These are phyloP conservation scores for Stigmatopora nigra DNA, from an alignment of 2,113 vertebrate species.

Conservation along the genomic window DNA sequence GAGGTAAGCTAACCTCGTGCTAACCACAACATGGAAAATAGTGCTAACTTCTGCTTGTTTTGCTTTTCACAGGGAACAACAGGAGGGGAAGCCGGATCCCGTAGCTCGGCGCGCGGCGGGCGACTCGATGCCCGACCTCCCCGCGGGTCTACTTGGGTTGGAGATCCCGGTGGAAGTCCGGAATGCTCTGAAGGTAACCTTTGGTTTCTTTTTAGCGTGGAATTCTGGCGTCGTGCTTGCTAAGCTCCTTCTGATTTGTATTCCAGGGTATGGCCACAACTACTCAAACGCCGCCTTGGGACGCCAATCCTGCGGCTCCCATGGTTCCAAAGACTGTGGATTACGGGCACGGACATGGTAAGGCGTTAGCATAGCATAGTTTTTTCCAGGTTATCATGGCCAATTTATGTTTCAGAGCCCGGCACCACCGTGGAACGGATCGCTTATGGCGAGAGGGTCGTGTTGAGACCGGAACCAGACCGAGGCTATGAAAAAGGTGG, in stretches of 20 bases:
- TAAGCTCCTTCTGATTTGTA: neutral
- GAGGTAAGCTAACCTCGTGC: slow-evolving; percentile 69
- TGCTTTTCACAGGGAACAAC: slow-evolving; percentile 57
- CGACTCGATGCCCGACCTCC: slow-evolving; percentile 55
- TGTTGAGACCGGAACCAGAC: slow-evolving; percentile 88
- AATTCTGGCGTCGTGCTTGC: neutral
- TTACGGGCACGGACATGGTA: slow-evolving; percentile 85
- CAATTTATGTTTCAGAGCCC: slow-evolving; percentile 53
- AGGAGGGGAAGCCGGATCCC: slow-evolving; percentile 54
- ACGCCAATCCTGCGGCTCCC: slow-evolving; percentile 56
- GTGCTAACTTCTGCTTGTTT: neutral
- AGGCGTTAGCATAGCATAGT: slow-evolving; percentile 8
- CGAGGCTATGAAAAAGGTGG: slow-evolving; percentile 87
- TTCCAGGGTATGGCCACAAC: slow-evolving; percentile 56
- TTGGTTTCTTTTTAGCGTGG: neutral
- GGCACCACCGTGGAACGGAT: slow-evolving; percentile 85
- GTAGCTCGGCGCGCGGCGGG: slow-evolving; percentile 34
- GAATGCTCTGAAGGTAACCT: slow-evolving; percentile 66
- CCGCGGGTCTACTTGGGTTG: slow-evolving; percentile 67
- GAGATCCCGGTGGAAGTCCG: slow-evolving; percentile 71
- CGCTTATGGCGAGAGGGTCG: slow-evolving; percentile 90
- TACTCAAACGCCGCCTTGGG: slow-evolving; percentile 65
- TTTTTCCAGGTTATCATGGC: slow-evolving; percentile 1
- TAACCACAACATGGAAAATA: too few relatives aligned
- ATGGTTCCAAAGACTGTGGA: slow-evolving; percentile 90